Evolutionary conservation across 2,797 vertebrate species (phyloP).

Genomic region (Sebastes hubbsi): DNA sequence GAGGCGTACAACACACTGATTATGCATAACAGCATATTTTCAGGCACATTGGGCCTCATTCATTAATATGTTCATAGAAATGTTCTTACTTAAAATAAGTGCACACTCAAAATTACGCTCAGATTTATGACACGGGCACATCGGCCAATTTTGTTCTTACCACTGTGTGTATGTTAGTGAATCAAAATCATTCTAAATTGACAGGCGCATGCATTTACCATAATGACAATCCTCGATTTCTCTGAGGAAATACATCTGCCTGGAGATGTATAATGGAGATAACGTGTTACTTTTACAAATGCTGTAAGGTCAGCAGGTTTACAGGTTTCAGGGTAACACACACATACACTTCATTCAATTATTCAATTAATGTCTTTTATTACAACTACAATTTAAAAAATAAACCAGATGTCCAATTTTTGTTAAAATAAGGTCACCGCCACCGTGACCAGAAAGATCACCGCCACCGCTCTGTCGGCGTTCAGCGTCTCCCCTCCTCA

Average conservation of each 20-base stretch:
- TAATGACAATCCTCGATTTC: not conserved
- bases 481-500: not conserved
- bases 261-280: not conserved
- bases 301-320: not conserved
- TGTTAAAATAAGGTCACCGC: not conserved
- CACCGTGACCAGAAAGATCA: not conserved
- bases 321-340: not conserved
- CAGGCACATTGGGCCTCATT: not conserved
- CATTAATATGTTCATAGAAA: not conserved
- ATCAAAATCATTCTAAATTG: not conserved
- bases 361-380: not conserved
- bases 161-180: not conserved
- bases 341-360: not conserved
- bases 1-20: not conserved
- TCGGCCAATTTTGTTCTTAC: not conserved
- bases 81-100: not conserved
- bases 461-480: not conserved
- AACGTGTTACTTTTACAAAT: not conserved
- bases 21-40: slow-evolving; percentile 3
- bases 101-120: not conserved
- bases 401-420: not conserved
- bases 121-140: not conserved
- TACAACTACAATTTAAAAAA: not conserved
- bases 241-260: not conserved
- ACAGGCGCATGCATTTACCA: no score